These are phyloP conservation scores for Phoenicopterus ruber DNA, from an alignment of 2,113 vertebrate species.

Conservation along the genomic window DNA sequence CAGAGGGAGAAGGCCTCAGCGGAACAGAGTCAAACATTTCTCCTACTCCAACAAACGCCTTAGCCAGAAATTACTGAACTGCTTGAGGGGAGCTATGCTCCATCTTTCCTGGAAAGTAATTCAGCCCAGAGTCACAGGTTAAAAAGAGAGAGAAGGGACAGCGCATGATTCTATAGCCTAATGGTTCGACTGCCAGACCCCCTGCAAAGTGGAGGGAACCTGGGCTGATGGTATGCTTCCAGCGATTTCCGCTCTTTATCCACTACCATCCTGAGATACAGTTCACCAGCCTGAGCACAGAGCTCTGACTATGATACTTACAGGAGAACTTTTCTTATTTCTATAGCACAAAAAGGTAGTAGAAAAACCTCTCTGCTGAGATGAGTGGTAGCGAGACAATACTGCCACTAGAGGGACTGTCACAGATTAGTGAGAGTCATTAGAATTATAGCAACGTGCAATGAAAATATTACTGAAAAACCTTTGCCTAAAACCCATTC, in stretches of 20 bases:
- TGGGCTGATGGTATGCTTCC: neutral
- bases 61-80: neutral
- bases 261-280: neutral
- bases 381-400: neutral
- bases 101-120: neutral
- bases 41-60: neutral
- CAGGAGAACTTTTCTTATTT: neutral
- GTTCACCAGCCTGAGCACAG: rapidly evolving
- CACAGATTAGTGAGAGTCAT: neutral
- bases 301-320: neutral
- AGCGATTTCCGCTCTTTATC: neutral
- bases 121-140: neutral
- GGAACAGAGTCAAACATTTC: neutral
- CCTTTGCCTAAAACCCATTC: neutral
- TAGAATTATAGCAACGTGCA: neutral
- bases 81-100: neutral
- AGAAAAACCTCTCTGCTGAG: neutral
- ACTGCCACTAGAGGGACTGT: neutral
- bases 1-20: neutral
- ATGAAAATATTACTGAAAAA: neutral
- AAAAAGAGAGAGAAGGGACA: neutral
- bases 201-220: neutral
- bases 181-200: neutral
- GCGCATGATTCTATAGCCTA: neutral
- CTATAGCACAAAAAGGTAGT: neutral